Evolutionary conservation across 2,888 invertebrate genomes (phyloP), one percentile per base, ranked within the genome.

Genomic region (Galeruca laticollis): DNA sequence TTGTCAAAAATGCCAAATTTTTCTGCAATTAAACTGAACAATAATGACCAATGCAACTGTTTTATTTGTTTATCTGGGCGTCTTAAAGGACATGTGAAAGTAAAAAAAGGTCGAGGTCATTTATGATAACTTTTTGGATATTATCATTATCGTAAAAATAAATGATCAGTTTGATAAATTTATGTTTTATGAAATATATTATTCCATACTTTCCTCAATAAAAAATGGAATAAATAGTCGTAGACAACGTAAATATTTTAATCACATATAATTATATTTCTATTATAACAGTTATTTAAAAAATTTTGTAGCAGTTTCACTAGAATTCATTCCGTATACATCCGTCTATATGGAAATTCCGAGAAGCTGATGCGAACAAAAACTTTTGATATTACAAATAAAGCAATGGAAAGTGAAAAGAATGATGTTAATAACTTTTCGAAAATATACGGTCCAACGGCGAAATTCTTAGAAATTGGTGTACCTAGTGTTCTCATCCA

Each of bases 401-500:
- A 52, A 52, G 52, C 52, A 52, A 52, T 13, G 52, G 6, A 52
- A 52, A 52, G 21, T 20, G 20, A 52, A 52, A 52, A 26, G 11
- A 52, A 26, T 13, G 10, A 52, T 52, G 52, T 52, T 20, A 63
- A 63, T 63, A 63, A n/a, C 63, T 31, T 63, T 63, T 63, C 31
- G 37, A 63, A 51, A 35, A 56, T 63, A 43, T 63, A 63, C 57
- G 59, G 35, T 63, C 37, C 61, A 66, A 66, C 62, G 62, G 62
- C 59, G 40, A 59, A 54, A 62, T 73, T 73, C 70, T 35, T 11
- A 63, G 73, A 73, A 73, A 40, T 59, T 47, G 59, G 65, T 59
- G 59, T 70, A 70, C 68, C 73, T 70, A 68, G 64, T 73, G 70
- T 72, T 72, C 62, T 35, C 52, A 52, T 52, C 52, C 57, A 60